A percentile compares a stretch with the other conserved stretches of the same genome.
Conservation (phyloP, 2,113 vertebrate species). For the Amphiprion ocellaris region DNA sequence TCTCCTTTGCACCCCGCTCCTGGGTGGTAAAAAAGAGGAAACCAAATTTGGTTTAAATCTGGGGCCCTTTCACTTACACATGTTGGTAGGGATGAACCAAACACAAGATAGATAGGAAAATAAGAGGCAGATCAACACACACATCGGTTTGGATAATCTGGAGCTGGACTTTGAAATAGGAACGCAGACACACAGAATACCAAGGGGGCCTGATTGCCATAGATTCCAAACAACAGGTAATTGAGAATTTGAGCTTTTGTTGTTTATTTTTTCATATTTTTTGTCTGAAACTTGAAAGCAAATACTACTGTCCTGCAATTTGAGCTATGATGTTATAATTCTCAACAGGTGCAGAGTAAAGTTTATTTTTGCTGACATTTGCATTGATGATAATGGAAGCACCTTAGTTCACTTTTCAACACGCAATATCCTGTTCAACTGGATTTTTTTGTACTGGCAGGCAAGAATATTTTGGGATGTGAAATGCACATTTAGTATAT, state of each 20-base stretch:
- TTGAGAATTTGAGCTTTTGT: conserved; percentile 6
- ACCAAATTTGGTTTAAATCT: conserved; percentile 77
- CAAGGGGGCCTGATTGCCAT: conserved; percentile 6
- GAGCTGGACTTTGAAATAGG: conserved; percentile 5
- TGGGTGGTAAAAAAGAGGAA: conserved; percentile 81
- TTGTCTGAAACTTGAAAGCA: background rate
- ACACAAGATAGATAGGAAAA: conserved; percentile 7
- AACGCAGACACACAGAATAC: background rate
- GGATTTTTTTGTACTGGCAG: conserved; percentile 13
- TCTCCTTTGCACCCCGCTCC: conserved; percentile 80
- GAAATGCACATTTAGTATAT: background rate
- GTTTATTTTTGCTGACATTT: background rate
- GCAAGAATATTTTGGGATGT: background rate
- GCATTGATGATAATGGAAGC: background rate
- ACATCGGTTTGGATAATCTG: background rate
- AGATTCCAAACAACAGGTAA: conserved; percentile 62
- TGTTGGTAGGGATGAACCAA: conserved; percentile 32
- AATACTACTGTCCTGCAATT: background rate
- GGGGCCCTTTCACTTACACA: conserved; percentile 60
- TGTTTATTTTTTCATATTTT: background rate
- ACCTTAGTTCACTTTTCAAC: background rate
- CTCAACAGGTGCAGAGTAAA: background rate
- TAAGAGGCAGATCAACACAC: conserved; percentile 8
- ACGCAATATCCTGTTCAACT: conserved; percentile 25
- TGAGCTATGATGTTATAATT: background rate